These are phyloP conservation scores for Gymnothorax reevesii DNA, from an alignment of 2,797 vertebrate genomes.

Conservation along the genomic window DNA sequence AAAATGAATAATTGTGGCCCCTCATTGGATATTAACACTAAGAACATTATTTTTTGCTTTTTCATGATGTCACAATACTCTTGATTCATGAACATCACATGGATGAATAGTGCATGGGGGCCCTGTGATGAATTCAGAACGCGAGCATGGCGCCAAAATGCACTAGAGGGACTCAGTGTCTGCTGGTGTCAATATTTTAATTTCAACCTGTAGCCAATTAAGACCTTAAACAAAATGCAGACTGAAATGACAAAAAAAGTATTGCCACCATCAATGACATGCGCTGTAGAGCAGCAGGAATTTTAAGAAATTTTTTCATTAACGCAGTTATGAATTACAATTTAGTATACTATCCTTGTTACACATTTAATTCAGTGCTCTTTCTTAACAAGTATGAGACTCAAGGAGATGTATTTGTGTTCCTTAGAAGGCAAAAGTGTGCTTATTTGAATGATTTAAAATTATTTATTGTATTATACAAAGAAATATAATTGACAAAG, in stretches of 20 bases:
- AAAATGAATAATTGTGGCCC: background rate
- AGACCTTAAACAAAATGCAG: background rate
- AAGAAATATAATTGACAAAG: constrained; percentile 36
- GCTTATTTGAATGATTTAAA: background rate
- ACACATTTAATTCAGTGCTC: background rate
- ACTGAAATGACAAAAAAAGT: background rate
- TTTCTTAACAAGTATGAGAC: background rate
- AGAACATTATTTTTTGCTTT: background rate
- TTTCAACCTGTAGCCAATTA: background rate
- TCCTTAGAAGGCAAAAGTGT: background rate
- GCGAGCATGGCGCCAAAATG: background rate
- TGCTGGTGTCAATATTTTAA: background rate
- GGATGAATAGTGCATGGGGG: background rate
- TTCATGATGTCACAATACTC: background rate
- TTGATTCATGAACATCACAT: background rate
- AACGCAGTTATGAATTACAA: background rate
- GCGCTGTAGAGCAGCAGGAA: background rate
- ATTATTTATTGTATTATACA: constrained; percentile 11
- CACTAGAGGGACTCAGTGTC: background rate
- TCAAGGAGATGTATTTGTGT: background rate
- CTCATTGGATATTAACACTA: background rate
- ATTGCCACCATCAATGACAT: no score
- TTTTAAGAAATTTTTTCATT: background rate
- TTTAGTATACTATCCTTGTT: background rate
- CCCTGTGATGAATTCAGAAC: background rate